These are phyloP conservation scores for Micrastur ruficollis DNA, from an alignment of 2,797 vertebrate genomes.

Conservation along the genomic window DNA sequence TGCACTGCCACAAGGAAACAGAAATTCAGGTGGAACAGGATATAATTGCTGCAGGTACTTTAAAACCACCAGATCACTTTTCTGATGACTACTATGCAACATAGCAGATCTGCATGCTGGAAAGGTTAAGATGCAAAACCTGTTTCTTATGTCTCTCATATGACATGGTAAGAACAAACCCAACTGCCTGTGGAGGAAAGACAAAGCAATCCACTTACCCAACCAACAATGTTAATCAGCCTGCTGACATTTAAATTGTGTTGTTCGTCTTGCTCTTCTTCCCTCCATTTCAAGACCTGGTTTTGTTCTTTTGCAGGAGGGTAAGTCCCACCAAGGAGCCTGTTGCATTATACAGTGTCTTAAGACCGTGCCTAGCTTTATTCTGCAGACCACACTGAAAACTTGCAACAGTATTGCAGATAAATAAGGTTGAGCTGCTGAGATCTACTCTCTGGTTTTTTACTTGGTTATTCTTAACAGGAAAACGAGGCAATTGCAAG, in stretches of 20 bases:
- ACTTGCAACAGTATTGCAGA: neutral
- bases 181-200: neutral
- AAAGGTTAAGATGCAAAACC: neutral
- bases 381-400: neutral
- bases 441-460: neutral
- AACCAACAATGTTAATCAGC: neutral
- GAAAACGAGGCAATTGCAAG: neutral
- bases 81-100: neutral
- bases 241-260: neutral
- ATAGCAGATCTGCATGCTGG: neutral
- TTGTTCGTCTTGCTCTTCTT: neutral
- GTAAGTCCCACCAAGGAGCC: neutral
- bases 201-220: neutral
- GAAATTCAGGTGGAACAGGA: conserved; percentile 29
- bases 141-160: neutral
- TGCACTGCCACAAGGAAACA: neutral
- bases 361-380: neutral
- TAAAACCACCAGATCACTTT: neutral
- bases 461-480: neutral
- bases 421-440: neutral
- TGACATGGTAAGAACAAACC: neutral
- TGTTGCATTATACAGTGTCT: neutral
- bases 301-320: neutral
- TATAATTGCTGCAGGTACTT: neutral
- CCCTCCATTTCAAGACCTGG: neutral